These are phyloP conservation scores for Osmerus eperlanus DNA, from an alignment of 2,113 vertebrate species.

Conservation along the genomic window DNA sequence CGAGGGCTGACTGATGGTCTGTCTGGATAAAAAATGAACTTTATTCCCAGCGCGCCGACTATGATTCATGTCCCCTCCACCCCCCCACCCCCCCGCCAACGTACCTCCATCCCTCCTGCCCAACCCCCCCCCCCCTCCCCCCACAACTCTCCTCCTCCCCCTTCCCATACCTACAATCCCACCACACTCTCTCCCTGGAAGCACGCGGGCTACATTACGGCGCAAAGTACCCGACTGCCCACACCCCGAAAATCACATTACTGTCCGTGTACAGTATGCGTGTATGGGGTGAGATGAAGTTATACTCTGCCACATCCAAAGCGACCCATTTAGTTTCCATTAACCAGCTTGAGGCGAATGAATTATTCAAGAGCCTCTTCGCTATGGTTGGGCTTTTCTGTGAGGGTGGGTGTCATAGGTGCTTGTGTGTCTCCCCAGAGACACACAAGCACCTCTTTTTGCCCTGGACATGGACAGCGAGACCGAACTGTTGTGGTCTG, in stretches of 20 bases:
- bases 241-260: slow-evolving; percentile 28
- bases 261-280: slow-evolving; percentile 9
- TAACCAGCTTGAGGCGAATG: slow-evolving; percentile 13
- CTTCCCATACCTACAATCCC: slow-evolving; percentile 6
- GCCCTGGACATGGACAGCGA: not conserved
- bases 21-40: slow-evolving; percentile 64
- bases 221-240: slow-evolving; percentile 11
- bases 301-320: slow-evolving; percentile 17
- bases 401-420: not conserved
- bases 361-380: slow-evolving; percentile 27
- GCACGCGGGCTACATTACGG: slow-evolving; percentile 46
- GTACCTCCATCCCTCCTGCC: slow-evolving; percentile 27
- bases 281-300: slow-evolving; percentile 13
- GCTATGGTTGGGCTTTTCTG: slow-evolving; percentile 9
- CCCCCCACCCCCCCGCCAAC: slow-evolving; percentile 31
- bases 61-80: slow-evolving; percentile 62
- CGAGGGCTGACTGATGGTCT: slow-evolving; percentile 68
- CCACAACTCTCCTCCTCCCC: not conserved
- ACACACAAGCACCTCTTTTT: not conserved
- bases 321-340: slow-evolving; percentile 27
- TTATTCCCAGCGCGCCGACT: slow-evolving; percentile 57
- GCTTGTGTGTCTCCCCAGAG: not conserved
- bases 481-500: not conserved
- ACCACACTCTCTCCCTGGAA: slow-evolving; percentile 34
- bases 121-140: slow-evolving; percentile 14